Percentiles rank a stretch among this genome's conserved stretches.
Evolutionary conservation across 2,797 vertebrate species (phyloP).

Genomic region (Lycodopsis pacificus): DNA sequence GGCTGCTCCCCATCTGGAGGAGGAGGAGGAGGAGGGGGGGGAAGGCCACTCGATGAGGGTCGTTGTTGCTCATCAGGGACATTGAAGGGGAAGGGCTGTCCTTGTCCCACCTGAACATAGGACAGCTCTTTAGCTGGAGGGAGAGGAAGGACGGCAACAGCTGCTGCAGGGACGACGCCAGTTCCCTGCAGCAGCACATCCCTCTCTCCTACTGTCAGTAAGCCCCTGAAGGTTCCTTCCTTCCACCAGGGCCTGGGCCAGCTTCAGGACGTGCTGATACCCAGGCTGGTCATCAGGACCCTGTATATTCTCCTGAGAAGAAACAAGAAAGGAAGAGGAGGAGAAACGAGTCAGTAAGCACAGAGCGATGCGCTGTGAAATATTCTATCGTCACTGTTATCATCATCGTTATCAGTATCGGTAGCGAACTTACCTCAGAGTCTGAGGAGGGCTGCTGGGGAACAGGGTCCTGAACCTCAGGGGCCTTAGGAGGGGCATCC

Average conservation of each 20-base stretch:
- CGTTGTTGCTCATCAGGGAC: neutral
- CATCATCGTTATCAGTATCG: too few species aligned
- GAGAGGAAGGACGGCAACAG: neutral
- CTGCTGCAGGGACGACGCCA: neutral
- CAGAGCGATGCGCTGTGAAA: too few species aligned
- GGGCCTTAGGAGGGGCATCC: too few species aligned
- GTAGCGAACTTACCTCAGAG: too few species aligned
- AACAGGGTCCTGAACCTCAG: too few species aligned
- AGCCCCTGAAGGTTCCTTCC: neutral
- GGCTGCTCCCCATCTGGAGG: too few species aligned
- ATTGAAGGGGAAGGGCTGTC: neutral
- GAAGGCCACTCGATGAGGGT: neutral
- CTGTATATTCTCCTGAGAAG: neutral
- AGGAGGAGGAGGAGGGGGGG: too few species aligned
- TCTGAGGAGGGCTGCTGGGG: too few species aligned
- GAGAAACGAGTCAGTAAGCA: too few species aligned
- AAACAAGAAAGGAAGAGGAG: too few species aligned
- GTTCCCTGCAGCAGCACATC: neutral
- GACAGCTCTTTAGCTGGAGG: neutral
- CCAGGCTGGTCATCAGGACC: neutral
- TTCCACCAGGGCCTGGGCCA: neutral
- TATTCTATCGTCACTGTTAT: too few species aligned
- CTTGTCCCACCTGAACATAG: neutral
- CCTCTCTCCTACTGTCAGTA: neutral
- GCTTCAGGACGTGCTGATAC: neutral